phyloP scores from a whole-genome alignment of 2,113 vertebrate genomes.

The rat (Rattus norvegicus) region DNA sequence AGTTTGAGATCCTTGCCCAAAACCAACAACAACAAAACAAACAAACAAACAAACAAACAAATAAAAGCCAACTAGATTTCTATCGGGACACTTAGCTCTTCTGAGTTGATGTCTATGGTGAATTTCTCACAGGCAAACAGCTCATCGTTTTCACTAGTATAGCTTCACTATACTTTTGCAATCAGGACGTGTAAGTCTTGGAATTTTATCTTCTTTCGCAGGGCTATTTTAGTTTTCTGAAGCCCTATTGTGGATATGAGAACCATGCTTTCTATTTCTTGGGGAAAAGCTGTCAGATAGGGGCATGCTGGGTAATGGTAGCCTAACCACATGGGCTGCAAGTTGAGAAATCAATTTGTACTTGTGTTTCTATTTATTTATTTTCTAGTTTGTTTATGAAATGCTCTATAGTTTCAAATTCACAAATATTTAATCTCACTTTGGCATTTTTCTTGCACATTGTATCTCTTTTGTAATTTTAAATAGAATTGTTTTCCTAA shows the following conservation, averaged over 20 bases:
- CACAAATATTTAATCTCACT: background rate
- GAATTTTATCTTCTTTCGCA: background rate
- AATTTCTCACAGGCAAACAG: background rate
- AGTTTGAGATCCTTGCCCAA: background rate
- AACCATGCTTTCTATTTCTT: background rate
- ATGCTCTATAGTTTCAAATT: slow-evolving; percentile 5
- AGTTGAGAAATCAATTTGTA: background rate
- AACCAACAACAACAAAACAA: too few relatives aligned
- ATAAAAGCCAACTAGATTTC: background rate
- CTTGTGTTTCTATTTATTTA: background rate
- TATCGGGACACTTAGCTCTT: background rate
- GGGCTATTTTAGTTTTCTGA: background rate
- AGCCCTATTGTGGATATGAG: background rate
- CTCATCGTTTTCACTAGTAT: background rate
- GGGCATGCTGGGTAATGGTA: background rate
- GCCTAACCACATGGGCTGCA: background rate
- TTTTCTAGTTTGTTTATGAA: background rate
- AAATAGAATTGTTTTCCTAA: background rate
- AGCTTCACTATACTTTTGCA: background rate
- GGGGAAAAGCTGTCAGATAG: background rate
- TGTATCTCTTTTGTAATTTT: background rate
- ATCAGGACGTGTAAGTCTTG: background rate
- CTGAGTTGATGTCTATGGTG: background rate
- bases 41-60: too few relatives aligned
- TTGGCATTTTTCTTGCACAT: background rate